These are phyloP conservation scores for Yponomeuta malinellus DNA, from an alignment of 2,888 invertebrate species.

Conservation along the genomic window DNA sequence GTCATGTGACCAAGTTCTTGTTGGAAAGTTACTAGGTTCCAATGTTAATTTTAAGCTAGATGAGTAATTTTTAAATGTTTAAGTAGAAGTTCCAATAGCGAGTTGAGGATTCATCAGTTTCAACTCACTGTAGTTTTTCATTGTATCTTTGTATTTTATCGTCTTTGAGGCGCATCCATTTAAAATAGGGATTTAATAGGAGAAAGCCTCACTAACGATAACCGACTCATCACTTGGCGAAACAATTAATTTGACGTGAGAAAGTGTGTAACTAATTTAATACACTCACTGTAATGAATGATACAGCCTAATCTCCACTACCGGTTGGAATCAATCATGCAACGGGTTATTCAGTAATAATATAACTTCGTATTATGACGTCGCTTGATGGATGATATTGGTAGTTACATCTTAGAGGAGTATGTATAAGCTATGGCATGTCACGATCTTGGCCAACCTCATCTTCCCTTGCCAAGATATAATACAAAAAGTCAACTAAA, in stretches of 20 bases:
- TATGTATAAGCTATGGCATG: too few relatives aligned
- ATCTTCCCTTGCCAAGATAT: too few relatives aligned
- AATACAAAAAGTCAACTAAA: too few relatives aligned
- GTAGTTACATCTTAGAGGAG: not conserved
- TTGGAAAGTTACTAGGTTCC: too few relatives aligned
- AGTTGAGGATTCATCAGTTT: not conserved
- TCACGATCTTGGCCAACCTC: too few relatives aligned
- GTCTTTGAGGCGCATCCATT: not conserved
- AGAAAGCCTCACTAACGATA: not conserved
- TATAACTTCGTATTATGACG: not conserved
- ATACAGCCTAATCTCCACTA: not conserved
- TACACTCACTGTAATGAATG: not conserved
- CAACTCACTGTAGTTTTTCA: not conserved
- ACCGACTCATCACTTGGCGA: not conserved
- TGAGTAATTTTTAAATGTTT: too few relatives aligned
- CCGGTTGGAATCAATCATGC: constrained; percentile 24
- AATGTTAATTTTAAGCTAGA: too few relatives aligned
- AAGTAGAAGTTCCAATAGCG: too few relatives aligned
- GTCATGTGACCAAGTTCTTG: too few relatives aligned
- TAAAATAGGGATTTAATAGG: not conserved
- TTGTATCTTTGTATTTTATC: not conserved
- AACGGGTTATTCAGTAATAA: not conserved
- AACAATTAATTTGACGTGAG: not conserved
- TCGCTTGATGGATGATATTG: not conserved
- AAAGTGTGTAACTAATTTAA: constrained; percentile 3